Conservation (phyloP, 64 coral and sea anemone species). For the Platygyra sinensis region DNA sequence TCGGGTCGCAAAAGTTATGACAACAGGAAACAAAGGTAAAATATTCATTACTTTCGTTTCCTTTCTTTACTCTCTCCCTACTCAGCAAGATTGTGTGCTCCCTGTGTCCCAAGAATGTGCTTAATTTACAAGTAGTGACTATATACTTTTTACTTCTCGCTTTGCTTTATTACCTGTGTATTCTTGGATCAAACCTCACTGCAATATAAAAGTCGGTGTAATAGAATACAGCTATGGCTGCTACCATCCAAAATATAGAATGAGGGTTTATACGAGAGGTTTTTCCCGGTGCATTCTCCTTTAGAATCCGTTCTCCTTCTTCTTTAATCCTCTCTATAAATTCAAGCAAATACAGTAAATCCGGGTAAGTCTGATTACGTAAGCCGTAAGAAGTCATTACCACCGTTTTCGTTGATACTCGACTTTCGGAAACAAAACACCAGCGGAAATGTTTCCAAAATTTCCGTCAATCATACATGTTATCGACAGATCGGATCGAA, state of each 20-base stretch:
- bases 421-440: too few species aligned
- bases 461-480: too few species aligned
- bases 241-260: constrained; percentile 98
- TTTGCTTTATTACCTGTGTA: constrained; percentile 80
- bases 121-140: too few species aligned
- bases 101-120: too few species aligned
- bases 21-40: too few species aligned
- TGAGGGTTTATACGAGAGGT: constrained; percentile 86
- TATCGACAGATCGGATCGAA: too few species aligned
- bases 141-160: not conserved
- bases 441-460: too few species aligned
- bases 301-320: constrained; percentile 82
- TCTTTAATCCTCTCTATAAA: constrained; percentile 73
- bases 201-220: constrained; percentile 98
- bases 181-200: constrained; percentile 86
- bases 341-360: not conserved
- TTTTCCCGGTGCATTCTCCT: constrained; percentile 75
- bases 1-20: too few species aligned
- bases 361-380: not conserved
- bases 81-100: too few species aligned
- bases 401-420: too few species aligned
- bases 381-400: not conserved
- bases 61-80: too few species aligned
- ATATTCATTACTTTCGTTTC: too few species aligned
- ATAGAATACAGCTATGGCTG: constrained; percentile 92